Percentiles rank a stretch among this genome's conserved stretches.
phyloP scores from a whole-genome alignment of 2,113 vertebrate genomes.

The Dicerorhinus sumatrensis region DNA sequence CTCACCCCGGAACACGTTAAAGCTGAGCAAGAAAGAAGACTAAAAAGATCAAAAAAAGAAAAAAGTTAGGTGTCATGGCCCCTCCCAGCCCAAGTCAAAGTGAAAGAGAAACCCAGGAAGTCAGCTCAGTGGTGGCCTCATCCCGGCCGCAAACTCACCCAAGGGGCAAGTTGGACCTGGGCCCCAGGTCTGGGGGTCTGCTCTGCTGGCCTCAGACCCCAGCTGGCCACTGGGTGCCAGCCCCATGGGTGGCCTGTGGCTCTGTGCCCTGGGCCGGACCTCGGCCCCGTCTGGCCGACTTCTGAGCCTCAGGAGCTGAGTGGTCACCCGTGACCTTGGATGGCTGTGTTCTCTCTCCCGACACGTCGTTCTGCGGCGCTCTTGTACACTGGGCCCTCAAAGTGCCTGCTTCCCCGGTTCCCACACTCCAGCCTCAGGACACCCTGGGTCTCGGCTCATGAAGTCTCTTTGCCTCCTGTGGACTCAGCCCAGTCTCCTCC shows the following conservation, averaged over 20 bases:
- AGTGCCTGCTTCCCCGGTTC: not conserved
- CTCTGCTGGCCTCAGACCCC: not conserved
- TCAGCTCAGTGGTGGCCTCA: not conserved
- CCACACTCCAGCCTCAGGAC: not conserved
- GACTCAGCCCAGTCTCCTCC: not conserved
- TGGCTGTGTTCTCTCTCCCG: not conserved
- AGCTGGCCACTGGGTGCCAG: fast-evolving
- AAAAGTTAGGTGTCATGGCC: not conserved
- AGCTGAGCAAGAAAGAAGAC: not conserved
- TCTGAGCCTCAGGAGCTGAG: not conserved
- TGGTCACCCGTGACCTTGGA: not conserved
- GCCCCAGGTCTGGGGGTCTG: too few relatives aligned
- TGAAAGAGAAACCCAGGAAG: slow-evolving; percentile 73
- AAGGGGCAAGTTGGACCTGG: fast-evolving
- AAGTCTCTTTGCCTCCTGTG: not conserved
- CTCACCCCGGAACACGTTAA: not conserved
- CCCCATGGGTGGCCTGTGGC: not conserved
- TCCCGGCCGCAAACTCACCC: not conserved
- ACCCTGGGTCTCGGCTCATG: not conserved
- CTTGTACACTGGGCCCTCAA: not conserved
- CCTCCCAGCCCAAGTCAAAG: slow-evolving; percentile 42
- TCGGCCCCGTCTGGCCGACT: not conserved
- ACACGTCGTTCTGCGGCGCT: not conserved
- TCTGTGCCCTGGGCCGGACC: not conserved
- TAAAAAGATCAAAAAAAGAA: not conserved